These are phyloP conservation scores for Betta splendens DNA, from an alignment of 2,797 vertebrate genomes.

Conservation along the genomic window DNA sequence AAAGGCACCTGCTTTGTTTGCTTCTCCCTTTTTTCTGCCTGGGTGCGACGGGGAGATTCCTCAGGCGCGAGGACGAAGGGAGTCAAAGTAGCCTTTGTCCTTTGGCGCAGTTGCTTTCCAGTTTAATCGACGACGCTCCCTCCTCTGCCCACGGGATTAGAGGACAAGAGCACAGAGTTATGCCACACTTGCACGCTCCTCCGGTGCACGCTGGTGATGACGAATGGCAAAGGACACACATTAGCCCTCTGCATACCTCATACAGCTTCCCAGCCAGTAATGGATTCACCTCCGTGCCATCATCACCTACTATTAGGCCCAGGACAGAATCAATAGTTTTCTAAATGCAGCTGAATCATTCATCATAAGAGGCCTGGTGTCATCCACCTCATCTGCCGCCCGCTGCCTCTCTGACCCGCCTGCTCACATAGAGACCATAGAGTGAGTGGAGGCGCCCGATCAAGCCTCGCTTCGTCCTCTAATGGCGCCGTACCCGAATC, in stretches of 20 bases:
- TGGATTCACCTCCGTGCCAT: conserved; percentile 81
- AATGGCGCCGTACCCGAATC: conserved; percentile 25
- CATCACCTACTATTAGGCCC: conserved; percentile 79
- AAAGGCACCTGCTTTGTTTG: conserved; percentile 46
- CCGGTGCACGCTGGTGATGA: conserved; percentile 61
- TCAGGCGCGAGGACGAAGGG: conserved; percentile 37
- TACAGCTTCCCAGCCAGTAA: conserved; percentile 72
- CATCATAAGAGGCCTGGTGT: conserved; percentile 69
- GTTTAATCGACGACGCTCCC: conserved; percentile 62
- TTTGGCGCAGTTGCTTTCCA: conserved; percentile 42
- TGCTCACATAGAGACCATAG: conserved; percentile 41
- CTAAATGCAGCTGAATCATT: conserved; percentile 78
- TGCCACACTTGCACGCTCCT: conserved; percentile 52
- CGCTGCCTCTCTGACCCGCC: conserved; percentile 48
- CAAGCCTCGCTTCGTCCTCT: conserved; percentile 25
- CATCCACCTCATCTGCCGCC: conserved; percentile 52
- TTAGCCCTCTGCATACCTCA: conserved; percentile 69
- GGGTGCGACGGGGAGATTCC: conserved; percentile 36
- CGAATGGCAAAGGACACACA: conserved; percentile 81
- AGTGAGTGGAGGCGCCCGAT: conserved; percentile 54
- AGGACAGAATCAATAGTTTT: conserved; percentile 81
- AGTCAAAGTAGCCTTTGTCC: conserved; percentile 27
- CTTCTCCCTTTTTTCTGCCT: conserved; percentile 29
- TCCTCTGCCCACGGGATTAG: conserved; percentile 30
- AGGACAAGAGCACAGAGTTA: conserved; percentile 45